Conservation (phyloP, 1,140 invertebrate genomes). For the Apocrypta bakeri region DNA sequence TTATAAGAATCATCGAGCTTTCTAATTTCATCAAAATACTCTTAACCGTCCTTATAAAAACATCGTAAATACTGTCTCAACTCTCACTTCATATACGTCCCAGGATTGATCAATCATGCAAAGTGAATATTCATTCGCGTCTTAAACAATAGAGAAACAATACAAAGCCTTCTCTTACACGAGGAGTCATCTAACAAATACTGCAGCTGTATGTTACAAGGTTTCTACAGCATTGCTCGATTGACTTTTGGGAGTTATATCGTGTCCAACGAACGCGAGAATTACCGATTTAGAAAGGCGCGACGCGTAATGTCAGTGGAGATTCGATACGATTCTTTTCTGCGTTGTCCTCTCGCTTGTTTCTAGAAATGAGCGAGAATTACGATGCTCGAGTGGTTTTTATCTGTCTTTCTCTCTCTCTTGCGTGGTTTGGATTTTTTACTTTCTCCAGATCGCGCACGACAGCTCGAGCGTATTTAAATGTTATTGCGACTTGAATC, state of each 20-base stretch:
- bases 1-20: neutral
- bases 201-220: neutral
- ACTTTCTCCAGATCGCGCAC: conserved; percentile 29
- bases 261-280: neutral
- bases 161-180: neutral
- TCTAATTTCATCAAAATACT: neutral
- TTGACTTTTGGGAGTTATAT: conserved; percentile 5
- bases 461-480: neutral
- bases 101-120: neutral
- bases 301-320: neutral
- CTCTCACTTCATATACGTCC: neutral
- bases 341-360: neutral
- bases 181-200: neutral
- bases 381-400: conserved; percentile 33
- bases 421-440: conserved; percentile 8
- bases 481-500: conserved; percentile 17
- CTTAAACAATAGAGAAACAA: neutral
- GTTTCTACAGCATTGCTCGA: neutral
- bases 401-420: neutral
- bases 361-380: conserved; percentile 25
- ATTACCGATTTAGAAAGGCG: conserved; percentile 43
- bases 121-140: conserved; percentile 5
- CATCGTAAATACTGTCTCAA: too few relatives aligned
- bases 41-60: too few relatives aligned
- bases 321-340: conserved; percentile 19